Conservation (phyloP, 1,140 invertebrate species). For the Littorina saxatilis region DNA sequence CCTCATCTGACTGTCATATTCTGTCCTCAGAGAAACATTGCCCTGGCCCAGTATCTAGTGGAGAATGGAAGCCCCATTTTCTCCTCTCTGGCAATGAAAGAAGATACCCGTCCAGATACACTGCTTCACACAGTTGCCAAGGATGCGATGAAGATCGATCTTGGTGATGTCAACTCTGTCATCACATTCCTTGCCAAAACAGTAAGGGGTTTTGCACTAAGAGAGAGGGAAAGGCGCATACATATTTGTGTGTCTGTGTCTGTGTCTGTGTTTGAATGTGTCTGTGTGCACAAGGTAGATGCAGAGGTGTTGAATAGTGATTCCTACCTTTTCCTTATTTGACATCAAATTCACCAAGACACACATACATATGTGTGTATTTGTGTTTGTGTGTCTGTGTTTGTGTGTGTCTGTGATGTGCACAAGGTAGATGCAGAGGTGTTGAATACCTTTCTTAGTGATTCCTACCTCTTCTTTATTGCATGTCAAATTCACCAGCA, state of each 20-base stretch:
- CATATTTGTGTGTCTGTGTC: not conserved
- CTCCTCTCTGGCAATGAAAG: not conserved
- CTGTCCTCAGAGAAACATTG: conserved; percentile 8
- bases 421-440: no score
- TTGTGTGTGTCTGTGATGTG: not conserved
- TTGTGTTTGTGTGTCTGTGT: not conserved
- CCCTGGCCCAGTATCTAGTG: conserved; percentile 19
- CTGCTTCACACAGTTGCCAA: not conserved
- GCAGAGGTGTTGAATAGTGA: no score
- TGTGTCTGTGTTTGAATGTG: not conserved
- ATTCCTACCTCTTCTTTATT: no score
- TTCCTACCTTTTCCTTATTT: no score
- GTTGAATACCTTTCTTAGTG: no score
- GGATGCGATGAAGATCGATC: not conserved
- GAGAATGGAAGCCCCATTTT: conserved; percentile 8
- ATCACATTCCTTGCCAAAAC: conserved; percentile 33
- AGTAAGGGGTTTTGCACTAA: not conserved
- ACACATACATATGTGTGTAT: not conserved
- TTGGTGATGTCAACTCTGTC: conserved; percentile 15
- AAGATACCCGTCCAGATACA: not conserved
- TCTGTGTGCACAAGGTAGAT: not conserved
- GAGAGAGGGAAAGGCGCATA: no score
- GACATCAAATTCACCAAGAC: no score
- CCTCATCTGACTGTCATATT: no score
- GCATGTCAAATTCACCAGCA: no score